phyloP scores from a whole-genome alignment of 2,113 vertebrate genomes.

The pig (Sus scrofa) region DNA sequence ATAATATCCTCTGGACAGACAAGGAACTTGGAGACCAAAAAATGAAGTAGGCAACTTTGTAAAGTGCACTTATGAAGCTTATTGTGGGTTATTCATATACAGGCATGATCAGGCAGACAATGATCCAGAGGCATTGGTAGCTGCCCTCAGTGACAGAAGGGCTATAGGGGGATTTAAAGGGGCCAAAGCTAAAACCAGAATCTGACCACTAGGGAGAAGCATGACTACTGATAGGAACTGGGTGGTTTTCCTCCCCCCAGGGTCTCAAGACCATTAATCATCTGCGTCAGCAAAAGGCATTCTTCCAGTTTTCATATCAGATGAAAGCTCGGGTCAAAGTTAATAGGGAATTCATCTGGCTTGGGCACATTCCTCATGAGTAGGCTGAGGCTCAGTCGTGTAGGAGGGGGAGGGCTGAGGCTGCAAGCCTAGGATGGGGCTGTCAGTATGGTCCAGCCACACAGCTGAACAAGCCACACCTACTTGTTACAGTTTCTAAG shows the following conservation, averaged over 20 bases:
- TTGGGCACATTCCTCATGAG: not conserved
- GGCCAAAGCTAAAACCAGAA: not conserved
- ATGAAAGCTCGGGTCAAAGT: not conserved
- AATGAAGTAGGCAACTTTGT: not conserved
- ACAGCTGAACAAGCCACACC: not conserved
- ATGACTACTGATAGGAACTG: not conserved
- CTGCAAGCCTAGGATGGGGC: not conserved
- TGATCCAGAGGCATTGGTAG: not conserved
- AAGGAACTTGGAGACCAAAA: not conserved
- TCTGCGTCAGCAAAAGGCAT: not conserved
- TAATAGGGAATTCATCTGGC: not conserved
- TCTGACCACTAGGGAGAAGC: not conserved
- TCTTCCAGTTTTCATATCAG: not conserved
- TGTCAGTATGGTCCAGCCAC: not conserved
- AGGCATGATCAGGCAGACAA: not conserved
- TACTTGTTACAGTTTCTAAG: not conserved
- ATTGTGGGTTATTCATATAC: not conserved
- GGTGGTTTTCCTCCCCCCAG: not conserved
- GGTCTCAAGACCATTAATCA: not conserved
- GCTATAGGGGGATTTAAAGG: not conserved
- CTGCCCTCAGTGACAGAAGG: not conserved
- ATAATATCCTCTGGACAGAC: not conserved
- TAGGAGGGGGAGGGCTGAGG: not conserved
- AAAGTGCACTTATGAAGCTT: not conserved
- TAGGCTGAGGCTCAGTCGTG: not conserved